Evolutionary conservation across 2,797 vertebrate species (phyloP), one percentile per base, ranked within the genome.

Genomic region (Acanthiza pusilla): DNA sequence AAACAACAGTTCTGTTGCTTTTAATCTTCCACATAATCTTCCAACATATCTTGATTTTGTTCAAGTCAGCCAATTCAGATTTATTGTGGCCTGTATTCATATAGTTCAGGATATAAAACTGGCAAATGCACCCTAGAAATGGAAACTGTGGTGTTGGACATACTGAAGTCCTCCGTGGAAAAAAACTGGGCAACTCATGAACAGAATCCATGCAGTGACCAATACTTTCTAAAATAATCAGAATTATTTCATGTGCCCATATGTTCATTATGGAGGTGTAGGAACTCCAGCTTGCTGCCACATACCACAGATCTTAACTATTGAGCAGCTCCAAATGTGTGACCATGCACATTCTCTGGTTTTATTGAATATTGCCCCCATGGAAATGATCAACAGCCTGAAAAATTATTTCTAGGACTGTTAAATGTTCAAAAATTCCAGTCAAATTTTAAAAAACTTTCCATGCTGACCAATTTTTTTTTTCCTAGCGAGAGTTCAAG

Each of bases 121-220:
- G 30, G 8, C 9, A 30, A 84, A 78, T 43, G 13, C 8, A 55
- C 7, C 18, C 50, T 22, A 58, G 54, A 82, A 91, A 60, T 26
- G 0, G n/a, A 16, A 57, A 5, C 1, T 16, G 12, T 43, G 13
- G 1, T 43, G 36, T 3, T 74, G 42, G 20, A 66, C 42, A 8
- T 18, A n/a, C 2, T 58, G 40, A 80, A 77, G 27, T 66, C 3
- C 2, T 62, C 17, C 58, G 0, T 14, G 15, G 36, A 43, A 43
- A 90, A 90, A 50, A 82, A 13, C 0, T 26, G 14, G 19, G 14
- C 7, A 78, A 13, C 9, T 61, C 54, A 36, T 1, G 2, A 32
- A 13, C 7, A 34, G n/a, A 66, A 67, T 34, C 16, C 15, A 2
- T 40, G 22, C 4, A 7, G 6, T 21, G 23, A 47, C 9, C 23